Percentiles rank a stretch among this genome's conserved stretches.
These are phyloP conservation scores for Cancer borealis DNA, from an alignment of 2,888 invertebrate genomes.

Conservation along the genomic window DNA sequence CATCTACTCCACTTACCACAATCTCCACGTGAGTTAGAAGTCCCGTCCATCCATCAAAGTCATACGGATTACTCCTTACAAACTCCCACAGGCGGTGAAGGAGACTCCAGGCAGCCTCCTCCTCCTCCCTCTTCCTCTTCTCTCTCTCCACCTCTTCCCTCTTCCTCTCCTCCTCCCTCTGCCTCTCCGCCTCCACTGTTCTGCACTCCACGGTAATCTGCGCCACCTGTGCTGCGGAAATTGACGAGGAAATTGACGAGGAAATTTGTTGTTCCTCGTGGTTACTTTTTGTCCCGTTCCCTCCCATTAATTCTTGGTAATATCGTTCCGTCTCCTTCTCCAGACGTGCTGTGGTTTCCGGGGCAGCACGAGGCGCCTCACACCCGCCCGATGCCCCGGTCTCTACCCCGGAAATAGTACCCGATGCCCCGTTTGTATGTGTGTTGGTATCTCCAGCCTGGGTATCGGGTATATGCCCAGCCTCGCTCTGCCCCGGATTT, in stretches of 20 bases:
- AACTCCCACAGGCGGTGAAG: slow-evolving; percentile 79
- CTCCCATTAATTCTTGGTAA: slow-evolving; percentile 64
- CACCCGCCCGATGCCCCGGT: not conserved
- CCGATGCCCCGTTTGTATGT: not conserved
- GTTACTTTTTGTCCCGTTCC: slow-evolving; percentile 43
- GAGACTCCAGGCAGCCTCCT: slow-evolving; percentile 78
- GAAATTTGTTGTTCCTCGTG: not conserved
- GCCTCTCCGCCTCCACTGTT: slow-evolving; percentile 61
- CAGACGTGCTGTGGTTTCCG: slow-evolving; percentile 45
- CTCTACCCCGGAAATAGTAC: too few relatives aligned
- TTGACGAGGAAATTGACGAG: not conserved
- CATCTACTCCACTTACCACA: slow-evolving; percentile 76
- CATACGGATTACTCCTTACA: slow-evolving; percentile 79
- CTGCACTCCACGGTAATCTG: slow-evolving; percentile 64
- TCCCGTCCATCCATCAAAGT: slow-evolving; percentile 79
- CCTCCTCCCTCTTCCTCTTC: slow-evolving; percentile 63
- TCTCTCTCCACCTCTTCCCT: slow-evolving; percentile 71
- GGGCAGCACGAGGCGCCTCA: not conserved
- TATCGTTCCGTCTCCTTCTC: slow-evolving; percentile 70
- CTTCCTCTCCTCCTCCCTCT: slow-evolving; percentile 60
- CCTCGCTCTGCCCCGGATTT: not conserved
- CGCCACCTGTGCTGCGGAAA: slow-evolving; percentile 69
- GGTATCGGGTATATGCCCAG: not conserved
- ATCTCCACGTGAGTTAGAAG: slow-evolving; percentile 79
- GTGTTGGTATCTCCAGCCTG: not conserved